These are phyloP conservation scores for Dasysyrphus albostriatus DNA, from an alignment of 2,888 invertebrate genomes.

Conservation along the genomic window DNA sequence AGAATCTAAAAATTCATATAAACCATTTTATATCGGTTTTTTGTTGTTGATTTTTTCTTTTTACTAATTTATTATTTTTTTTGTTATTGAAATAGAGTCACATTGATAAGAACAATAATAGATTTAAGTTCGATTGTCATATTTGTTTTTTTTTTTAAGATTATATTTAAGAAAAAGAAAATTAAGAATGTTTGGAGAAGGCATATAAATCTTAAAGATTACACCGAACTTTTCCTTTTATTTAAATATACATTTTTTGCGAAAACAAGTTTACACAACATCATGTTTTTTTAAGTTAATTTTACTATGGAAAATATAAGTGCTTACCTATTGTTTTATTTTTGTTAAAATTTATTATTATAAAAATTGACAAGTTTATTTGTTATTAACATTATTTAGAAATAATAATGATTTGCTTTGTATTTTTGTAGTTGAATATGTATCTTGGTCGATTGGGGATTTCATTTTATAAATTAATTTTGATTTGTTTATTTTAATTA, in stretches of 20 bases:
- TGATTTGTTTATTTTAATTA: neutral
- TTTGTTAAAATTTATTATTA: slow-evolving; percentile 31
- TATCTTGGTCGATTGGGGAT: slow-evolving; percentile 23
- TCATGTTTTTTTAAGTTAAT: slow-evolving; percentile 25
- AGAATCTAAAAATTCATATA: slow-evolving; percentile 38
- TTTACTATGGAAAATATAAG: slow-evolving; percentile 47
- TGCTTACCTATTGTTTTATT: slow-evolving; percentile 29
- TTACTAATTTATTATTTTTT: neutral
- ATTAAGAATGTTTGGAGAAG: slow-evolving; percentile 22
- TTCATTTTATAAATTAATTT: slow-evolving; percentile 15
- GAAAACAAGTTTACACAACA: slow-evolving; percentile 51
- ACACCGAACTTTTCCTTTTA: slow-evolving; percentile 14
- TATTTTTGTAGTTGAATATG: slow-evolving; percentile 3
- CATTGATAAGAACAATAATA: slow-evolving; percentile 53
- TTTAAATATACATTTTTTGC: slow-evolving; percentile 10
- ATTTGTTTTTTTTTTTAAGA: slow-evolving; percentile 14
- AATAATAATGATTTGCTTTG: slow-evolving; percentile 1
- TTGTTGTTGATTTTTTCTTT: neutral
- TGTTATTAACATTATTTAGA: slow-evolving; percentile 32
- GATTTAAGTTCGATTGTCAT: slow-evolving; percentile 67
- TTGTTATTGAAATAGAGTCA: slow-evolving; percentile 49
- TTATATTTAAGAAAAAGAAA: slow-evolving; percentile 11
- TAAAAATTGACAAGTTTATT: slow-evolving; percentile 65
- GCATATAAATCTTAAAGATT: slow-evolving; percentile 39
- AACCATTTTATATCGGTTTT: slow-evolving; percentile 3